Evolutionary conservation across 2,797 vertebrate genomes (phyloP), one percentile per base, ranked within the genome.

Genomic region (Tangara arthus): DNA sequence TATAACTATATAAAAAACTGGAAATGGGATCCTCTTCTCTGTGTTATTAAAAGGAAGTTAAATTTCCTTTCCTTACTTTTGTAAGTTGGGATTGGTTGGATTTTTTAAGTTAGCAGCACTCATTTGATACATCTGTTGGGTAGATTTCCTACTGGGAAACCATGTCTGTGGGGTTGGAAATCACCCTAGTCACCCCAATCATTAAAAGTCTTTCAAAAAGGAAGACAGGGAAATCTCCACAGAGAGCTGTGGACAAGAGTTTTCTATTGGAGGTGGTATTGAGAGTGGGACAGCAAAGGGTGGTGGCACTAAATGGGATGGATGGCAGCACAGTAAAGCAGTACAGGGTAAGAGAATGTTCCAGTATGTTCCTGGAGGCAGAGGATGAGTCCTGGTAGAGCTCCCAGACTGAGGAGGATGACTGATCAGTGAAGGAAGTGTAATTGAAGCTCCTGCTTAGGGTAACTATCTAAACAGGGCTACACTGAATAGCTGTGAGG

Each of bases 121-220:
- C n/a, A 37, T 12, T 75, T 39, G 18, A 12, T 65, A 52, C 19
- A 32, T 72, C 73, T 47, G 2, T 44, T 79, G 41, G 8, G 16
- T 61, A 49, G 12, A 24, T 53, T 90, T 78, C 20, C 42, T 81
- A 3, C 22, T 16, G 12, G 32, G 23, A 26, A 87, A 84, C 7
- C 17, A 23, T 24, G 13, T 72, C 27, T 66, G 42, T 49, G 22
- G n/a, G 2, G 17, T 2, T 57, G 13, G 27, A 65, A 64, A 64
- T 72, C n/a, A 22, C 4, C 20, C 52, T 14, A 32, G 4, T 35
- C n/a, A 56, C 27, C 7, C 26, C 52, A 10, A 1, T 1, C 1
- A 37, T 41, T 63, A 24, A 52, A 81, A 64, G 15, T 27, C 5
- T 20, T 69, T 61, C 24, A 17, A 50, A 76, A 41, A 60, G 55